Evolutionary conservation across 2,888 invertebrate genomes (phyloP), one percentile per base, ranked within the genome.

Genomic region (Drosophila kokeensis): DNA sequence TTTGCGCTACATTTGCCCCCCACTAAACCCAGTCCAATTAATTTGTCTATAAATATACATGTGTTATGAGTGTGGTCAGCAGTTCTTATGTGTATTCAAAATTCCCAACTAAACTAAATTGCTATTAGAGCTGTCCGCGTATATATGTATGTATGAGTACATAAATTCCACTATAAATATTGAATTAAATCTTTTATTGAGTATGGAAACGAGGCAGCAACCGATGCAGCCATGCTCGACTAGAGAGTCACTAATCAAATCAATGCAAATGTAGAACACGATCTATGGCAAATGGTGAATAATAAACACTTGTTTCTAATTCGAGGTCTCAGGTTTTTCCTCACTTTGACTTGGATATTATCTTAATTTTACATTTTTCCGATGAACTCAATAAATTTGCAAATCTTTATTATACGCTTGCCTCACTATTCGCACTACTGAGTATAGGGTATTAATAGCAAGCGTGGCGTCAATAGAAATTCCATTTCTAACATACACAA

Each of bases 131-230:
- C 61, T 54, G 24, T 72, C 50, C 36, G 53, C 45, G 57, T 40
- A 34, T 42, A 36, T 60, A 11, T 32, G 15, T 60, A 11, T 32
- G 15, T 6, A 13, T 49, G 24, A 18, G 24, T 27, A 38, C 59
- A 32, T 68, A 45, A 79, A 89, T 73, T 68, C 69, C 50, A 59
- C 76, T 48, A 69, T 81, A 87, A 82, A 89, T 84, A 79, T 79
- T 79, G 64, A 89, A 84, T 87, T 74, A 74, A 84, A 67, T 79
- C 57, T 61, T 49, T 57, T 52, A 36, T 63, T 59, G 49, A 65
- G 71, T 64, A 69, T 13, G 54, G n/a, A 42, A 50, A 11, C 24
- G 36, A 50, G 21, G 2, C 42, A 48, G 10, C 59, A 7, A 24
- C 32, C 4, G 18, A n/a, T n/a, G 0, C 4, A 24, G 27, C 27